A percentile compares a stretch with the other conserved stretches of the same genome.
Evolutionary conservation across 2,113 vertebrate species (phyloP).

Genomic region (Hassar affinis): DNA sequence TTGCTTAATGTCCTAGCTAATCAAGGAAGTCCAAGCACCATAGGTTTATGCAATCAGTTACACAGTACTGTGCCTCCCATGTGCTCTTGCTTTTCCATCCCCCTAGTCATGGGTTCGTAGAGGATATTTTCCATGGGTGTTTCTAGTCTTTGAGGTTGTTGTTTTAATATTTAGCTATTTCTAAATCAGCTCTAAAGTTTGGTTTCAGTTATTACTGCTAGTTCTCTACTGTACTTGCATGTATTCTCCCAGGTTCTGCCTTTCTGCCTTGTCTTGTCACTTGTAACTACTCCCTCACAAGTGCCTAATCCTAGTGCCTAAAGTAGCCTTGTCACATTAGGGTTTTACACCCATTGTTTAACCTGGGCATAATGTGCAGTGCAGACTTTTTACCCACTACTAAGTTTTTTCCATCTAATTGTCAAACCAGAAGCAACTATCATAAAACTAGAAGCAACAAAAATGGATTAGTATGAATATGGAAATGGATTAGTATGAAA

Average conservation of each 20-base stretch:
- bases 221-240: not conserved
- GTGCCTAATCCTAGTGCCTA: constrained; percentile 5
- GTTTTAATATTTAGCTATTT: not conserved
- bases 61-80: not conserved
- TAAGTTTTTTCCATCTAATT: not conserved
- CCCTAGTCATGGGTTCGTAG: not conserved
- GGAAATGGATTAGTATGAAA: too few species aligned
- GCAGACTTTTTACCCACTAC: not conserved
- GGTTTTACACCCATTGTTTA: not conserved
- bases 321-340: not conserved
- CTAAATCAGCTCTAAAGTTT: not conserved
- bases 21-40: not conserved
- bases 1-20: too few species aligned
- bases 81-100: not conserved
- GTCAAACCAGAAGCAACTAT: too few species aligned
- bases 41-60: not conserved
- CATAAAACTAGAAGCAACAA: not conserved
- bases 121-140: not conserved
- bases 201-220: not conserved
- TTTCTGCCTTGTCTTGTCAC: not conserved
- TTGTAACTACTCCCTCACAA: not conserved
- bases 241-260: not conserved
- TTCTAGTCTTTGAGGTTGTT: not conserved
- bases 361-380: not conserved
- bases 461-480: not conserved